Evolutionary conservation across 2,797 vertebrate genomes (phyloP), one percentile per base, ranked within the genome.

Genomic region (Syngnathus rostellatus): DNA sequence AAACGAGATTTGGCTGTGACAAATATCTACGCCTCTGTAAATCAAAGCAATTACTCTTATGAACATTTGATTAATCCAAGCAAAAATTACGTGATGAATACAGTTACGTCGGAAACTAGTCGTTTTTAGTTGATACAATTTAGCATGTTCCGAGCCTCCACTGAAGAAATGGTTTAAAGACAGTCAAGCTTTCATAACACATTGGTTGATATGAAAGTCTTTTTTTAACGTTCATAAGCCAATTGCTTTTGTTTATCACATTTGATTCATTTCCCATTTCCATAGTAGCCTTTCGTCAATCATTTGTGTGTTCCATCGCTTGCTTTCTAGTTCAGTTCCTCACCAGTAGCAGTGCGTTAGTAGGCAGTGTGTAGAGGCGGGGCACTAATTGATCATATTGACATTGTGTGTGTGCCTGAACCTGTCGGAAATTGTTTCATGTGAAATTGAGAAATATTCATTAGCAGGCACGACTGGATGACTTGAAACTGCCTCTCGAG

Each of bases 291-390:
- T 78, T 73, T 71, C n/a, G 63, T 74, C 11, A 67, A 63, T 72
- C 63, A 63, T 66, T n/a, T n/a, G 77, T 62, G 74, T 73, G 25
- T 68, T 76, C 60, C 78, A 86, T 83, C 69, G 74, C 82, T 87
- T 86, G 82, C 84, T 85, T 78, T 83, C 84, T 85, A 86, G 85
- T 83, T 82, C 83, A 85, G 84, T 85, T 89, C 85, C 86, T 89
- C 84, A 81, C 83, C 85, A 84, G 89, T 85, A 83, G 77, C 74
- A 71, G 65, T 80, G 77, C 81, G 73, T 80, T 63, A n/a, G 73
- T 76, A 74, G 73, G 79, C 74, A 74, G 72, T 71, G 70, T 84
- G 78, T 67, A 40, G 79, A 83, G 81, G 74, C 80, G 81, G 74
- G 73, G 65, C 72, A 68, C 65, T 69, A 67, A 17, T 65, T 70